Conservation (phyloP, 2,888 invertebrate species). For the Tanypteryx hageni region DNA sequence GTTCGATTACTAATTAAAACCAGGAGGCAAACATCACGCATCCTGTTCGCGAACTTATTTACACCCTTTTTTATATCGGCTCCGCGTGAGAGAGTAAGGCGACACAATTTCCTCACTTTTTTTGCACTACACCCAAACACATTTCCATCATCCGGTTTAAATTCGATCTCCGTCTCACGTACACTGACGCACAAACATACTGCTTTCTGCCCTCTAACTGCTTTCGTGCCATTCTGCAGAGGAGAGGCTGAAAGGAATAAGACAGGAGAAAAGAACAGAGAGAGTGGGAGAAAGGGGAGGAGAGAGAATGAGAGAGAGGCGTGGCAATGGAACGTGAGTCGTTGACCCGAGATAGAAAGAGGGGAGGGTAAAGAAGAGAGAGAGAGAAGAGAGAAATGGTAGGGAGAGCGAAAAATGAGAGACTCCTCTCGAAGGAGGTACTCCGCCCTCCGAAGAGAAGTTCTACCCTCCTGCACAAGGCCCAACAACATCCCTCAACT, state of each 20-base stretch:
- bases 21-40: no score
- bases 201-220: background rate
- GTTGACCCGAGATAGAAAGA: constrained; percentile 23
- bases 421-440: background rate
- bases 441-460: background rate
- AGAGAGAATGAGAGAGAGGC: background rate
- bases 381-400: background rate
- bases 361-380: background rate
- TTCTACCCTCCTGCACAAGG: background rate
- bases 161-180: background rate
- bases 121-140: background rate
- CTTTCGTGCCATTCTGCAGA: background rate
- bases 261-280: background rate
- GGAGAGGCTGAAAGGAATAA: background rate
- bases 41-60: no score
- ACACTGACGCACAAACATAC: background rate
- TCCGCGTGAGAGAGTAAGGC: no score
- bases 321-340: constrained; percentile 9
- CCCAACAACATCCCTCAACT: constrained; percentile 43
- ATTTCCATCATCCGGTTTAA: background rate
- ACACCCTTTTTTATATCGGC: no score
- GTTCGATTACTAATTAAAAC: no score
- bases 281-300: background rate
- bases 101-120: no score
- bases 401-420: constrained; percentile 16